phyloP scores from a whole-genome alignment of 2,797 vertebrate genomes.

The Siniperca scherzeri region DNA sequence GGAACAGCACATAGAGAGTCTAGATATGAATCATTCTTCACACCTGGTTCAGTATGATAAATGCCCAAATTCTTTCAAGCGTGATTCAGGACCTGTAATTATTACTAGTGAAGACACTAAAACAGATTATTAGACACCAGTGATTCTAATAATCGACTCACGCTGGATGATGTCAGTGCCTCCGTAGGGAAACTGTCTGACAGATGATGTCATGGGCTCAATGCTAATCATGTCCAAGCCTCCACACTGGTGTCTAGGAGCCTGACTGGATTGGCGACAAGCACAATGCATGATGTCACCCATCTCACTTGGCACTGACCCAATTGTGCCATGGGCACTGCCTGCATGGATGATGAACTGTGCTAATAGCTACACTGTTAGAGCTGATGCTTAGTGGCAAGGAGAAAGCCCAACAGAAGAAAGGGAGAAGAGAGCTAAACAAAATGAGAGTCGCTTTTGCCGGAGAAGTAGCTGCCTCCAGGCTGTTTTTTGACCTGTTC shows the following conservation, averaged over 20 bases:
- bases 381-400: slow-evolving; percentile 63
- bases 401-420: slow-evolving; percentile 38
- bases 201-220: slow-evolving; percentile 70
- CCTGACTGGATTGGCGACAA: slow-evolving; percentile 68
- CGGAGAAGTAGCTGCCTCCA: slow-evolving; percentile 44
- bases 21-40: slow-evolving; percentile 69
- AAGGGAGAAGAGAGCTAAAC: slow-evolving; percentile 13
- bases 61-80: slow-evolving; percentile 37
- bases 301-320: slow-evolving; percentile 73
- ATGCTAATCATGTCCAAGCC: slow-evolving; percentile 65
- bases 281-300: slow-evolving; percentile 79
- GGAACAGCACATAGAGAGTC: slow-evolving; percentile 36
- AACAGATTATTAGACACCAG: slow-evolving; percentile 64
- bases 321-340: slow-evolving; percentile 70
- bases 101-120: slow-evolving; percentile 44
- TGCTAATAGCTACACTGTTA: slow-evolving; percentile 65
- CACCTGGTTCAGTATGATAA: slow-evolving; percentile 72
- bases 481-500: slow-evolving; percentile 54
- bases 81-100: slow-evolving; percentile 39
- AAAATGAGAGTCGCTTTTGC: slow-evolving; percentile 43
- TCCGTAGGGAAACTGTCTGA: slow-evolving; percentile 53
- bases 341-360: slow-evolving; percentile 67
- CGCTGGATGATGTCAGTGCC: slow-evolving; percentile 71
- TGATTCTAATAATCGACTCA: slow-evolving; percentile 68
- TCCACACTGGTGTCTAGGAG: slow-evolving; percentile 65